Evolutionary conservation across 2,888 invertebrate genomes (phyloP).

Genomic region (Steinernema scapterisci): DNA sequence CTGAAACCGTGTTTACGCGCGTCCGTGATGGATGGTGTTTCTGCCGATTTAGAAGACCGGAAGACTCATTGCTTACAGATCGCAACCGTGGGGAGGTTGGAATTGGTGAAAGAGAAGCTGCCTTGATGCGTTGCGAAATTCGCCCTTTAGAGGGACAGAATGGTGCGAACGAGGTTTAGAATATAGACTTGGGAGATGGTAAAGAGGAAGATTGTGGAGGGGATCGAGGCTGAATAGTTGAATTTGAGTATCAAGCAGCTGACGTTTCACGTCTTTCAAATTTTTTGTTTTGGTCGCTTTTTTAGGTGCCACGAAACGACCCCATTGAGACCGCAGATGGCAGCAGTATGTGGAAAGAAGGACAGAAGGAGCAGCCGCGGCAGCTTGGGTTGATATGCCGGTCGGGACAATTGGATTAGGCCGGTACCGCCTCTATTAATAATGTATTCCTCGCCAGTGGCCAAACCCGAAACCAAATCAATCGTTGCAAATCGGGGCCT

Average conservation of each 20-base stretch:
- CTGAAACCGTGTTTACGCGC: background rate
- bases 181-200: too few species aligned
- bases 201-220: background rate
- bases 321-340: constrained; percentile 29
- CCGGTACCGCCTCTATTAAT: constrained; percentile 18
- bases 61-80: background rate
- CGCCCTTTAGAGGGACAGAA: too few species aligned
- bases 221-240: background rate
- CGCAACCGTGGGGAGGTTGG: background rate
- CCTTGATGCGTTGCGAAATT: background rate
- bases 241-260: background rate
- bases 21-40: background rate
- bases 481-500: background rate
- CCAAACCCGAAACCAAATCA: background rate
- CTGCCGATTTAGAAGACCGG: background rate
- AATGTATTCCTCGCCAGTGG: constrained; percentile 2
- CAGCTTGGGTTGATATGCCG: background rate
- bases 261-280: background rate
- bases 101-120: background rate
- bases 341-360: too few species aligned
- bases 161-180: too few species aligned
- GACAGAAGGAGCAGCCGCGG: background rate
- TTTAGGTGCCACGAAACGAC: background rate
- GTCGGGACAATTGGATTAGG: constrained; percentile 14
- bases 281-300: background rate